A percentile compares a stretch with the other conserved stretches of the same genome.
Evolutionary conservation across 2,888 invertebrate species (phyloP).

Genomic region (Tachina fera): DNA sequence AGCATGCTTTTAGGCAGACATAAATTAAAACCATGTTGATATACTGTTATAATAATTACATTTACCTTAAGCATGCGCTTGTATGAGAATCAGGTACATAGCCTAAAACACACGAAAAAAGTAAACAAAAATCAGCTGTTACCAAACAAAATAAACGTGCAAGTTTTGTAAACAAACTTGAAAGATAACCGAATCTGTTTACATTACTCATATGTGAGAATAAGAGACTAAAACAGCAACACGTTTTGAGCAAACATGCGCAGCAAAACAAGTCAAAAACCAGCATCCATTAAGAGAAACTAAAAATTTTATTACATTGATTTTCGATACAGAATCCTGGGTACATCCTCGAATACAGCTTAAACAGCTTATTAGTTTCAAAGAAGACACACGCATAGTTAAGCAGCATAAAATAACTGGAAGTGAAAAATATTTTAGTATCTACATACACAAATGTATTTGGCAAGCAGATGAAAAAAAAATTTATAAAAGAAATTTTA

Average conservation of each 20-base stretch:
- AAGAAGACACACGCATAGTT: conserved; percentile 77
- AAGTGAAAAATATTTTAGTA: conserved; percentile 44
- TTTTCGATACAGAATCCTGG: conserved; percentile 70
- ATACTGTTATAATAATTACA: neutral
- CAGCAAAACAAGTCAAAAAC: neutral
- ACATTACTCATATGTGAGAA: neutral
- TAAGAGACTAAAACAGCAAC: neutral
- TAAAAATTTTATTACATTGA: conserved; percentile 52
- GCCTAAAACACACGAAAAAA: neutral
- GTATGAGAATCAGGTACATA: neutral
- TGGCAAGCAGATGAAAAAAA: neutral
- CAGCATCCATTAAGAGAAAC: conserved; percentile 50
- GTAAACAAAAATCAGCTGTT: conserved; percentile 69
- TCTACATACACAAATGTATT: neutral
- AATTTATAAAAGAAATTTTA: conserved; percentile 32
- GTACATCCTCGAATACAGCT: conserved; percentile 46
- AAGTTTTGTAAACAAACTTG: conserved; percentile 53
- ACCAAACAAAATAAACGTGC: conserved; percentile 36
- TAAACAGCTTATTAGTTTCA: conserved; percentile 47
- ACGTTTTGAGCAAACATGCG: conserved; percentile 24
- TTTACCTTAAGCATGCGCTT: conserved; percentile 37
- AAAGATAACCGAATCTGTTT: conserved; percentile 20
- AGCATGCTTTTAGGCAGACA: conserved; percentile 35
- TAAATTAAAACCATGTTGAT: neutral
- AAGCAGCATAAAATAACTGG: conserved; percentile 56